Base-by-base conservation (phyloP, 2,113 vertebrate species). In the Mugil cephalus region DNA sequence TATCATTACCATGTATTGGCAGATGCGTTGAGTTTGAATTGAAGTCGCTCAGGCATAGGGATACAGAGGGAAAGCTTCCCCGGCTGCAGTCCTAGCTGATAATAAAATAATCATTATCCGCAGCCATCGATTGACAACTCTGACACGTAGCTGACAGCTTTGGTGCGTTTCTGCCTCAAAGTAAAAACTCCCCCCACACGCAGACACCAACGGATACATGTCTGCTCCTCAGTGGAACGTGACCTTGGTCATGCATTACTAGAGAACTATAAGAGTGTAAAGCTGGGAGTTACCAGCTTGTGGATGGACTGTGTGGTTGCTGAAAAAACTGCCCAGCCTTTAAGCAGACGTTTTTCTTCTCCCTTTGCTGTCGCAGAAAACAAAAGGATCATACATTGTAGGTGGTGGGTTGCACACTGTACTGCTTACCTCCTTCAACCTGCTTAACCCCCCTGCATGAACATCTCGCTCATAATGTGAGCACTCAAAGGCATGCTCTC, bases 371-470 rank as follows among this genome's bases (percentile, higher is more conserved):
- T 74, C 48, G 63, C 92, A 93, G 90, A 93, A 89, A 61, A 89
- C 92, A 81, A 93, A 91, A 90, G 91, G 92, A 93, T 92, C 90
- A 72, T 91, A 87, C 84, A 75, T 93, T 92, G 92, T 93, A 93
- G 92, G 92, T 91, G 91, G 83, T 88, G 88, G 89, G 81, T 93
- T 89, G 56, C 70, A 66, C 79, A 84, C 78, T 80, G 74, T 87
- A 73, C 78, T 43, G 75, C 69, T 68, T 63, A 47, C 62, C 66
- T 76, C 42, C 68, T 15, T 54, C 36, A 35, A 34, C 52, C 60
- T 42, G 19, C 51, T 73, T 54, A 71, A 53, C 14, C 15, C 24
- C 52, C 21, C 60, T 68, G 82, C 89, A 86, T 84, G 78, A 72
- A 38, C 38, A 34, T 46, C 50, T 35, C 21, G 19, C 7, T 48